Base-by-base conservation (phyloP, 2,113 vertebrate species). In the Brachypteracias leptosomus region DNA sequence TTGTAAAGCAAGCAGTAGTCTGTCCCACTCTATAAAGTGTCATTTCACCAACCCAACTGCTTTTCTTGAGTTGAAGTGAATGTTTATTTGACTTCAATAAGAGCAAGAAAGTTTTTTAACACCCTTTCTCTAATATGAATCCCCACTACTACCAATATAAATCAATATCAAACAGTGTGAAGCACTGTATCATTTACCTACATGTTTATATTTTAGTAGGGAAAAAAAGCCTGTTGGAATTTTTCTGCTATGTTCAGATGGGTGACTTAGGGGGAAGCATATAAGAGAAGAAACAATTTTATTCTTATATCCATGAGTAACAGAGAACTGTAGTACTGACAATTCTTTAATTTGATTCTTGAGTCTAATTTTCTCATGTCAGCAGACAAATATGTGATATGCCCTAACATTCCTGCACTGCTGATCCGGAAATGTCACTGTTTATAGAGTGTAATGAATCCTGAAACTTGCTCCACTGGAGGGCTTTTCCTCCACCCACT, bases 391-490 rank as follows among this genome's bases (percentile, higher is more conserved):
- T 78, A 68, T 61, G 84, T 0, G 0, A 77, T 44, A 72, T 49
- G 63, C 57, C 54, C 47, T 90, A 67, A 73, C 67, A 86, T 68
- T 96, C 61, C 65, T 73, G 80, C 8, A 2, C 11, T 15, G 73
- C 68, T 86, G 86, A 95, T 95, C 65, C 0, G 0, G 86, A 96
- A 96, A 94, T 85, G 70, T 88, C 85, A 78, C 40, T 93, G 68
- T 85, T 93, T 78, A 88, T 72, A 79, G 40, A 95, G 29, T 44
- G 68, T 65, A 95, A 96, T 92, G 82, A 93, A 93, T 86, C 44
- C 59, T 84, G 95, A 96, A 91, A 46, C 61, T 46, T 90, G 47
- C 65, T 92, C 17, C 58, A 90, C 90, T 93, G 90, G 65, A 93
- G 73, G 68, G 68, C 31, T 96, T 92, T 90, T 84, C 36, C 57